phyloP scores from a whole-genome alignment of 1,140 invertebrate genomes.

The Plodia interpunctella region DNA sequence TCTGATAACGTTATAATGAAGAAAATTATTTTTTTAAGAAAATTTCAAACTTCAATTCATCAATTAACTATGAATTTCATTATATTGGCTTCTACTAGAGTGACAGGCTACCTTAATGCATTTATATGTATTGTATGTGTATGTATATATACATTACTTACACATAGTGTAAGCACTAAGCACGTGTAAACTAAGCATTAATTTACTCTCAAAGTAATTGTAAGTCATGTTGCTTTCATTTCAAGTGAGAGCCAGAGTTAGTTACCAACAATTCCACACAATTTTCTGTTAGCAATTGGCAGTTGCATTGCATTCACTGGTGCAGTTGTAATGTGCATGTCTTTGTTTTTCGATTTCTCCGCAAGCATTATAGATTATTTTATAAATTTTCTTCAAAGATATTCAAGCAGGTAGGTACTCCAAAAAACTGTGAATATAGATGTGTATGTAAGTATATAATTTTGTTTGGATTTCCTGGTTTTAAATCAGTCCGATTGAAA shows the following conservation, averaged over 20 bases:
- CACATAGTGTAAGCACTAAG: background rate
- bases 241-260: background rate
- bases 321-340: background rate
- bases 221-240: background rate
- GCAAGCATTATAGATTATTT: background rate
- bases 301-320: background rate
- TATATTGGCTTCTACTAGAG: no score
- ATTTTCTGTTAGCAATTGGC: background rate
- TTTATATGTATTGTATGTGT: no score
- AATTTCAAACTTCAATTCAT: no score
- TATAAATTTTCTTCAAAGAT: no score
- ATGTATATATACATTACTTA: no score
- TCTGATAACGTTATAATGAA: no score
- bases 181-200: background rate
- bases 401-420: no score
- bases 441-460: no score
- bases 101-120: no score
- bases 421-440: background rate
- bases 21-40: no score
- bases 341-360: background rate
- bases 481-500: background rate
- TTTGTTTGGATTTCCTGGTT: no score
- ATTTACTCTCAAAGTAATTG: background rate
- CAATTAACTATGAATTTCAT: no score
- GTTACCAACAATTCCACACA: constrained; percentile 1